Percentiles rank a stretch among this genome's conserved stretches.
Evolutionary conservation across 2,113 vertebrate genomes (phyloP).

Genomic region (Calidris pygmaea): DNA sequence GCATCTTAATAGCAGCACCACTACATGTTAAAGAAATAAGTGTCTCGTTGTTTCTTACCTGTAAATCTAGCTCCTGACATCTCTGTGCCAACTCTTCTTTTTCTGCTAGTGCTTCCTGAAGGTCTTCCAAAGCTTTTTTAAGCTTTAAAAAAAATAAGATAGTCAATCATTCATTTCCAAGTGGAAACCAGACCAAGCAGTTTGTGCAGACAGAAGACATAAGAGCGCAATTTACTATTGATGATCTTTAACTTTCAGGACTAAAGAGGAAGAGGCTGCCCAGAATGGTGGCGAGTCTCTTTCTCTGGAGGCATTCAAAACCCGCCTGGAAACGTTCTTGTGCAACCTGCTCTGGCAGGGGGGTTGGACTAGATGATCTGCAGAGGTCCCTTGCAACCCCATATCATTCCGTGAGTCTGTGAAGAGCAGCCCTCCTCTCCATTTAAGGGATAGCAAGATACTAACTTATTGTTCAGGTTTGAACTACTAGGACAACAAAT

Average conservation of each 20-base stretch:
- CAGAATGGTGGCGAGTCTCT: too few relatives aligned
- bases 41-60: constrained; percentile 74
- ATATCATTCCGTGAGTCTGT: too few relatives aligned
- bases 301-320: too few relatives aligned
- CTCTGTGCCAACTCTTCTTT: constrained; percentile 91
- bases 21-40: background rate
- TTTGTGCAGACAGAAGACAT: background rate
- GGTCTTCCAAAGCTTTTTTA: constrained; percentile 87
- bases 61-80: constrained; percentile 92
- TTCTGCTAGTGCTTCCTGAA: constrained; percentile 82
- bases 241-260: background rate
- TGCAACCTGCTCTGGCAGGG: too few relatives aligned
- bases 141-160: constrained; percentile 75
- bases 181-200: background rate
- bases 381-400: too few relatives aligned
- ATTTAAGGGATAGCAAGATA: background rate
- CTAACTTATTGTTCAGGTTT: background rate
- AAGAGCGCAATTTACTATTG: background rate
- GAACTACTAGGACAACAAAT: background rate
- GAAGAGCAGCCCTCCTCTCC: background rate
- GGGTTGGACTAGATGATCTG: too few relatives aligned
- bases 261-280: background rate
- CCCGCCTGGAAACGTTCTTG: too few relatives aligned
- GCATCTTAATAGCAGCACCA: background rate
- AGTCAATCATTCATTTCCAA: background rate